Conservation (phyloP, 2,888 invertebrate genomes). For the Apocheima hispidaria region DNA sequence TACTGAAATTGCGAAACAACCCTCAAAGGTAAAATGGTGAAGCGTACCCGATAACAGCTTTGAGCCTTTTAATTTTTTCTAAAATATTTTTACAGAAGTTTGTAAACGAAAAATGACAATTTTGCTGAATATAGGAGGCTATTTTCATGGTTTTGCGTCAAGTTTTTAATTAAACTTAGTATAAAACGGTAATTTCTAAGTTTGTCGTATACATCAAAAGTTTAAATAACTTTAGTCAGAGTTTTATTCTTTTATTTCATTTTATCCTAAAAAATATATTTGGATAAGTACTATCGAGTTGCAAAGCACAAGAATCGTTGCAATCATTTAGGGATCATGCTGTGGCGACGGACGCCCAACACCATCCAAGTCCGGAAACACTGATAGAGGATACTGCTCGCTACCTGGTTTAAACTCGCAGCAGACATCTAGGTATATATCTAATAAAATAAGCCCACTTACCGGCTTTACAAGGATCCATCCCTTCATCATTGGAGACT, state of each 20-base stretch:
- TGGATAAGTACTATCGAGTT: no score
- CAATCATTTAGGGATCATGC: no score
- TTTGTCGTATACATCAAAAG: not conserved
- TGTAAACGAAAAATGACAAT: conserved; percentile 13
- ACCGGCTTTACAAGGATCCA: conserved; percentile 96
- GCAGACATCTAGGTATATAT: no score
- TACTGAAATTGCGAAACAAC: conserved; percentile 37
- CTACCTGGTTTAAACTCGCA: no score
- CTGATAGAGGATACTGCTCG: no score
- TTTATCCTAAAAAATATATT: no score
- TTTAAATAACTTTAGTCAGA: no score
- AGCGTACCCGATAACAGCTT: conserved; percentile 23
- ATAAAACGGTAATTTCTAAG: not conserved
- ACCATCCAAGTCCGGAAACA: no score
- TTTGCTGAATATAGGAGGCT: conserved; percentile 6
- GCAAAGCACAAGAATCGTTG: no score
- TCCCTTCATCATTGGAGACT: conserved; percentile 90
- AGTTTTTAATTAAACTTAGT: not conserved
- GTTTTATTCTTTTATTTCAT: no score
- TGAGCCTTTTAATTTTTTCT: conserved; percentile 20
- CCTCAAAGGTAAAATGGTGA: conserved; percentile 28
- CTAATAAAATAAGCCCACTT: conserved; percentile 69
- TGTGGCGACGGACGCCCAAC: no score
- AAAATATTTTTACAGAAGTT: conserved; percentile 14
- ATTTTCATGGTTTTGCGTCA: not conserved